Evolutionary conservation across 2,797 vertebrate species (phyloP), one percentile per base, ranked within the genome.

Genomic region (Myripristis jacobus): DNA sequence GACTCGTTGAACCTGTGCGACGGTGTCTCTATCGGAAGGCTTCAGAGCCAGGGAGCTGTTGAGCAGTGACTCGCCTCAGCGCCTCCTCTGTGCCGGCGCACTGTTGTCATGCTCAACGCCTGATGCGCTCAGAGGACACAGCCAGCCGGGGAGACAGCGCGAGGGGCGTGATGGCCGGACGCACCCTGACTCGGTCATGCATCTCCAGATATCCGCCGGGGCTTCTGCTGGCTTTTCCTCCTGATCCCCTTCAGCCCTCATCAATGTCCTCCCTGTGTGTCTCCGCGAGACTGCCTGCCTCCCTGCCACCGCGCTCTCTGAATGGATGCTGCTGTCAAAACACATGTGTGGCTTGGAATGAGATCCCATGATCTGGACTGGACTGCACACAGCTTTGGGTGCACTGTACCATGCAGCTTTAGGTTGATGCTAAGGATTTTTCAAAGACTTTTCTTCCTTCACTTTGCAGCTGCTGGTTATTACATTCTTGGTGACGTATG

Each of bases 121-220:
- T 73, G 80, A 90, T 81, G 87, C 70, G 61, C 86, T 71, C 86
- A 68, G 85, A 82, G 76, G 85, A 91, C 83, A 61, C 85, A 53
- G 66, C 63, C 56, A 27, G 61, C 66, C 73, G 6, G 65, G 74
- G 72, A 64, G 74, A 64, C 72, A 63, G 84, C 55, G 73, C 65
- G 61, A 85, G 77, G 77, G 83, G 79, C 48, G 78, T 85, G 87
- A 91, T 94, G 90, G 86, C 88, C 57, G 83, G 86, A 86, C 65
- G 84, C 77, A 64, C 43, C 81, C 79, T 64, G 81, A 41, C 80
- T 83, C 77, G 44, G 58, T 68, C 84, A 61, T 48, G 78, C 81
- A 60, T 77, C 85, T 75, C 53, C 82, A 86, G 80, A 79, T 59
- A 66, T 86, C 79, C 83, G 71, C 81, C 77, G 27, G 59, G 79